Conservation (phyloP, 1,140 invertebrate genomes). For the Pseudomyrmex pallidus region DNA sequence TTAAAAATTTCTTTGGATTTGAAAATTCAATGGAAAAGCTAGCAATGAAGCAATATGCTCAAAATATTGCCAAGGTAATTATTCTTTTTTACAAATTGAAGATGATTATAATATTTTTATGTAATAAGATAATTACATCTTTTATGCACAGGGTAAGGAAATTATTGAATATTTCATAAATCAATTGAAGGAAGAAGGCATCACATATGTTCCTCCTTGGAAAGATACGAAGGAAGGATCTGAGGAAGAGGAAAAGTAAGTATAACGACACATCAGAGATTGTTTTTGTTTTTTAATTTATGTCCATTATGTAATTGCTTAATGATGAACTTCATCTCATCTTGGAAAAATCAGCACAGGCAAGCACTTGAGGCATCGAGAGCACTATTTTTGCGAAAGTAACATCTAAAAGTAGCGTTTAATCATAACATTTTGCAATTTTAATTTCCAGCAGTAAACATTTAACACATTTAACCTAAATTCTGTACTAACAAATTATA, state of each 20-base stretch:
- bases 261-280: slow-evolving; percentile 14
- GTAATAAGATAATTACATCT: background rate
- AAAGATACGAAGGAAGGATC: slow-evolving; percentile 68
- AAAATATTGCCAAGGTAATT: slow-evolving; percentile 94
- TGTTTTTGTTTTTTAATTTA: background rate
- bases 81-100: background rate
- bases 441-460: slow-evolving; percentile 65
- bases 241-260: slow-evolving; percentile 76
- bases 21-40: slow-evolving; percentile 98
- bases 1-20: slow-evolving; percentile 98
- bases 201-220: slow-evolving; percentile 89
- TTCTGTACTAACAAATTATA: slow-evolving; percentile 61
- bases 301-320: slow-evolving; percentile 17
- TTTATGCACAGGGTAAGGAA: slow-evolving; percentile 92
- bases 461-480: slow-evolving; percentile 61
- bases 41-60: slow-evolving; percentile 98
- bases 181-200: slow-evolving; percentile 92
- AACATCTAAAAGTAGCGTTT: slow-evolving; percentile 10
- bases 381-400: slow-evolving; percentile 53
- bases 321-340: slow-evolving; percentile 20
- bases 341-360: slow-evolving; percentile 33
- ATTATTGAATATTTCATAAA: slow-evolving; percentile 97
- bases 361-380: slow-evolving; percentile 49
- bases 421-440: slow-evolving; percentile 58
- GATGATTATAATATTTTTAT: slow-evolving; percentile 45